Conservation (phyloP, 2,888 invertebrate genomes). For the Dryomyza anilis region DNA sequence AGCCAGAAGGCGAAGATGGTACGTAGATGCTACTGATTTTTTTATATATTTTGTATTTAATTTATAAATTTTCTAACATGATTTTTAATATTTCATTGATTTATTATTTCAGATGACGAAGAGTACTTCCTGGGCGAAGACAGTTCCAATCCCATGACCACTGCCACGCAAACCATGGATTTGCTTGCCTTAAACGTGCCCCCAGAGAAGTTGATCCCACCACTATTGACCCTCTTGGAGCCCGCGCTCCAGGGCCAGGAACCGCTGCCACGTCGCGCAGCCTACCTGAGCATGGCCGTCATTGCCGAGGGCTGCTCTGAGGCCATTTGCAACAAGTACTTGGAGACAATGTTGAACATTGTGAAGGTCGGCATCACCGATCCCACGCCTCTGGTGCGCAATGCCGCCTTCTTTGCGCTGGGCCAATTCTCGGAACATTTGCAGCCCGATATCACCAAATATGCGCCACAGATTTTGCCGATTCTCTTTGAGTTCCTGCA, state of each 20-base stretch:
- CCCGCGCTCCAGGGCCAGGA: constrained; percentile 69
- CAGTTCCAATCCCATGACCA: constrained; percentile 68
- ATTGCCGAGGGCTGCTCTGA: constrained; percentile 81
- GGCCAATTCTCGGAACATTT: constrained; percentile 82
- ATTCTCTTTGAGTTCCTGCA: constrained; percentile 73
- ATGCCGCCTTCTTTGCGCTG: constrained; percentile 77
- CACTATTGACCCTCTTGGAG: constrained; percentile 70
- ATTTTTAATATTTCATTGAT: background rate
- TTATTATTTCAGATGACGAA: constrained; percentile 62
- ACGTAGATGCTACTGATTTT: too few relatives aligned
- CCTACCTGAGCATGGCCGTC: constrained; percentile 75
- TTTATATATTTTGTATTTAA: background rate
- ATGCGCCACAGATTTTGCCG: constrained; percentile 73
- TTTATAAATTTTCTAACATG: background rate
- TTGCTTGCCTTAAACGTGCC: constrained; percentile 75
- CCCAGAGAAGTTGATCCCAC: constrained; percentile 76
- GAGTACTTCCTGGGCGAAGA: constrained; percentile 71
- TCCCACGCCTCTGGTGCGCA: constrained; percentile 68
- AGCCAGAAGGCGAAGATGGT: constrained; percentile 67
- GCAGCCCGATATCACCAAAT: constrained; percentile 79
- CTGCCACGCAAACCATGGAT: constrained; percentile 77
- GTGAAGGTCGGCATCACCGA: constrained; percentile 74
- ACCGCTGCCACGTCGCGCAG: constrained; percentile 71
- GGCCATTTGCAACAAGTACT: constrained; percentile 72
- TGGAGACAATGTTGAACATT: constrained; percentile 71